A percentile compares a stretch with the other conserved stretches of the same genome.
phyloP scores from a whole-genome alignment of 2,797 vertebrate species.

The Hirundo rustica region DNA sequence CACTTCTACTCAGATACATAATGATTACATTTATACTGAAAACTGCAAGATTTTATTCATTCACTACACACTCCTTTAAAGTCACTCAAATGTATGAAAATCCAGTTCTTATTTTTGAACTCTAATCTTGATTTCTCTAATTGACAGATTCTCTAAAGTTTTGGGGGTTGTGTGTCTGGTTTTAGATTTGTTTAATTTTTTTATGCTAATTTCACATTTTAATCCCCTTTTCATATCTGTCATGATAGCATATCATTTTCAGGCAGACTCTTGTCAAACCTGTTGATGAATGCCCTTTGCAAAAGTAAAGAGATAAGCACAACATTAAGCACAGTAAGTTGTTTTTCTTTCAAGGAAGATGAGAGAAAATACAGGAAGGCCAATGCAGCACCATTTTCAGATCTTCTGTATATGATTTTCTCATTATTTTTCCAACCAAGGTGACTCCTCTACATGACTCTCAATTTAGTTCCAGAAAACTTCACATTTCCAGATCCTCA shows the following conservation, averaged over 20 bases:
- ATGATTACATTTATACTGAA: background rate
- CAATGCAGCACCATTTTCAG: background rate
- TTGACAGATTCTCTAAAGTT: background rate
- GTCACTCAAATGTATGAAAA: background rate
- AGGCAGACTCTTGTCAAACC: background rate
- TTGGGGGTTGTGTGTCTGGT: background rate
- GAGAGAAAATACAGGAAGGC: background rate
- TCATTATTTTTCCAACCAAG: background rate
- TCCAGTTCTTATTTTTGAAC: background rate
- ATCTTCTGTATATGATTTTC: background rate
- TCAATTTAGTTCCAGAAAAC: background rate
- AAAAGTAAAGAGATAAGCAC: background rate
- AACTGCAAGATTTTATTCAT: background rate
- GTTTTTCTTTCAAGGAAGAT: background rate
- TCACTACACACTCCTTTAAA: background rate
- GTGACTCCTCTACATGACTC: background rate
- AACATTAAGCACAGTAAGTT: background rate
- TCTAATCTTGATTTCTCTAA: background rate
- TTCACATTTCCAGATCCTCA: background rate
- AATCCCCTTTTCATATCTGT: background rate
- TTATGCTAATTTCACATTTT: background rate
- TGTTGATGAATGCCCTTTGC: background rate
- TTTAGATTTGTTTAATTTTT: background rate
- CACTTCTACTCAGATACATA: background rate
- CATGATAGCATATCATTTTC: background rate